These are phyloP conservation scores for Erebia palarica DNA, from an alignment of 2,888 invertebrate species.

Conservation along the genomic window DNA sequence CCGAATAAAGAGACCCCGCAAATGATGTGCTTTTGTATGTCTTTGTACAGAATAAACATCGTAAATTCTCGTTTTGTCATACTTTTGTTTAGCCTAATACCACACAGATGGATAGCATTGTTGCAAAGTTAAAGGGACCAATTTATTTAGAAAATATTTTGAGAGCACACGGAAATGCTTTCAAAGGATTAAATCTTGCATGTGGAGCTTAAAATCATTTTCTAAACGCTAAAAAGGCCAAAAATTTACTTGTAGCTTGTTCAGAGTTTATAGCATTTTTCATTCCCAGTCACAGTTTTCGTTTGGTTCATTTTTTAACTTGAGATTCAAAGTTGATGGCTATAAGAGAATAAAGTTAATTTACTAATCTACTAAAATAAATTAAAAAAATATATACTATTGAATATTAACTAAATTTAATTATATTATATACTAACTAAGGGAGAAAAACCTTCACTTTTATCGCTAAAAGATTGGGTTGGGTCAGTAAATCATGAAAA, in stretches of 20 bases:
- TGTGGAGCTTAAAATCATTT: conserved; percentile 10
- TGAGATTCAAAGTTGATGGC: too few relatives aligned
- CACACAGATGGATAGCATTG: conserved; percentile 59
- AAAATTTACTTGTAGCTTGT: background rate
- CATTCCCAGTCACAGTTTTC: too few relatives aligned
- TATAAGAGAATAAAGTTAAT: too few relatives aligned
- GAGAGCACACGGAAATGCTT: conserved; percentile 31
- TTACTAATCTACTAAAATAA: background rate
- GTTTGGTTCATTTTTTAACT: too few relatives aligned
- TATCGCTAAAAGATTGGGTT: conserved; percentile 17
- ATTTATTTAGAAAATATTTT: conserved; percentile 35
- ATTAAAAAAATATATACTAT: too few relatives aligned
- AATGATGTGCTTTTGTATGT: conserved; percentile 71
- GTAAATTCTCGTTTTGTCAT: conserved; percentile 62
- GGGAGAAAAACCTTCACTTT: background rate
- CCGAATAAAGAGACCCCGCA: conserved; percentile 62
- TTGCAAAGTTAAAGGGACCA: conserved; percentile 24
- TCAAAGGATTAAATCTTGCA: conserved; percentile 29
- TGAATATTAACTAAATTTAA: too few relatives aligned
- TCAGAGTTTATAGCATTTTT: background rate
- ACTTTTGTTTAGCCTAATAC: conserved; percentile 60
- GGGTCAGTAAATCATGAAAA: conserved; percentile 22
- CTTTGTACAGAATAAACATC: conserved; percentile 71
- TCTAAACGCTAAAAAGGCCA: background rate
- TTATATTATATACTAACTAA: too few relatives aligned